These are phyloP conservation scores for Lordiphosa stackelbergi DNA, from an alignment of 1,140 invertebrate genomes.

Conservation along the genomic window DNA sequence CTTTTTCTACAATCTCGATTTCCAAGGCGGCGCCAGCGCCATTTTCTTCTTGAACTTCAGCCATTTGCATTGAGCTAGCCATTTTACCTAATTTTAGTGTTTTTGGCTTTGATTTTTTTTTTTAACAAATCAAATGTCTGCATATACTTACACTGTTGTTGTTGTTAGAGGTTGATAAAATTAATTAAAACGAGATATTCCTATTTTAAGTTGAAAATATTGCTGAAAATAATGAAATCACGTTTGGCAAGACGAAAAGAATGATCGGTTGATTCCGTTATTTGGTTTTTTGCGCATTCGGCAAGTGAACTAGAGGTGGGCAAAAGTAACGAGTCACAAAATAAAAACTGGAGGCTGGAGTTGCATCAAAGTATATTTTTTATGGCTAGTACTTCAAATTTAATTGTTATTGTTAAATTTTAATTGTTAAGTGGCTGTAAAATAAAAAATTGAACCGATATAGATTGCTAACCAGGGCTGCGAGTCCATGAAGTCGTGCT, in stretches of 20 bases:
- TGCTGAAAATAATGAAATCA: constrained; percentile 47
- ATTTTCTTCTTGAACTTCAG: constrained; percentile 62
- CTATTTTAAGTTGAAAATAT: constrained; percentile 23
- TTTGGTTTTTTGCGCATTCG: constrained; percentile 12
- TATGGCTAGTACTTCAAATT: no score
- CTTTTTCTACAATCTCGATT: constrained; percentile 21
- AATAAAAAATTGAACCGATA: no score
- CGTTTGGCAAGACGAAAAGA: constrained; percentile 47
- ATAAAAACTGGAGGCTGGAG: no score
- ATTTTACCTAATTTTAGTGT: constrained; percentile 16
- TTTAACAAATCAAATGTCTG: background rate
- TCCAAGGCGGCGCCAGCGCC: constrained; percentile 63
- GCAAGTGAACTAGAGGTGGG: constrained; percentile 11
- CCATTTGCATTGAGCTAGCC: constrained; percentile 46
- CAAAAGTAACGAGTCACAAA: constrained; percentile 1
- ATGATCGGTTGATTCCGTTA: constrained; percentile 48
- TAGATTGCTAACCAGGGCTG: no score
- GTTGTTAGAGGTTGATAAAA: constrained; percentile 16
- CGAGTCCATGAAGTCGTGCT: no score
- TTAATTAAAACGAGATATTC: constrained; percentile 26
- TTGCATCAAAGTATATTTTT: no score
- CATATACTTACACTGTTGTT: constrained; percentile 35
- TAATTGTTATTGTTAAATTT: no score
- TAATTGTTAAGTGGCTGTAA: no score
- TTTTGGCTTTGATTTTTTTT: background rate